A percentile compares a stretch with the other conserved stretches of the same genome.
Evolutionary conservation across 30 jellyfish, hydroid and myxozoan species (phyloP).

Genomic region (Aurelia aurita): DNA sequence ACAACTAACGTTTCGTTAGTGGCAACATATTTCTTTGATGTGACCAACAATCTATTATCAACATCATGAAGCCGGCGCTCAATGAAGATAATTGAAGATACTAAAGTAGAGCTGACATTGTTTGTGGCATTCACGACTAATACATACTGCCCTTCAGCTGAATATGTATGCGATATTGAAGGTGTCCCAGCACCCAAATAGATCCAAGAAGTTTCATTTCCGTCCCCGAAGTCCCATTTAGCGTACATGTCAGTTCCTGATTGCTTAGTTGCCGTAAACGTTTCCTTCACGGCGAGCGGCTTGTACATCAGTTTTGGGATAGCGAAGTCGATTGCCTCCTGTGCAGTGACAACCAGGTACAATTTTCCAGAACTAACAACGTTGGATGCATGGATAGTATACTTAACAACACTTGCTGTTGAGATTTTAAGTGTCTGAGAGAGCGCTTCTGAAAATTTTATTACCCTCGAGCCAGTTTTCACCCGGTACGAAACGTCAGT

Average conservation of each 20-base stretch:
- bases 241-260: conserved; percentile 55
- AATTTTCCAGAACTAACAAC: neutral
- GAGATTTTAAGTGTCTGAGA: neutral
- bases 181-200: conserved; percentile 10
- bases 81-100: conserved; percentile 24
- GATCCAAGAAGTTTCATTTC: conserved; percentile 26
- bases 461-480: neutral
- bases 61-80: conserved; percentile 48
- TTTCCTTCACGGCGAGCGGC: neutral
- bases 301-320: neutral
- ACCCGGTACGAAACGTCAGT: conserved; percentile 32
- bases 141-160: conserved; percentile 43
- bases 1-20: conserved; percentile 13
- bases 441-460: neutral
- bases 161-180: conserved; percentile 11
- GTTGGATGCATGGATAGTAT: conserved; percentile 27
- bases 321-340: conserved; percentile 13
- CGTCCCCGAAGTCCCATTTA: conserved; percentile 69
- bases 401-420: neutral
- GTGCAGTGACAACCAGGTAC: neutral
- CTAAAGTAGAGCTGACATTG: conserved; percentile 32
- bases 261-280: neutral
- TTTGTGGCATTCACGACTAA: conserved; percentile 47
- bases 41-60: conserved; percentile 2
- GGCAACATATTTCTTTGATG: conserved; percentile 11